Evolutionary conservation across 1,140 invertebrate genomes (phyloP), one percentile per base, ranked within the genome.

Genomic region (Drosophila orosa): DNA sequence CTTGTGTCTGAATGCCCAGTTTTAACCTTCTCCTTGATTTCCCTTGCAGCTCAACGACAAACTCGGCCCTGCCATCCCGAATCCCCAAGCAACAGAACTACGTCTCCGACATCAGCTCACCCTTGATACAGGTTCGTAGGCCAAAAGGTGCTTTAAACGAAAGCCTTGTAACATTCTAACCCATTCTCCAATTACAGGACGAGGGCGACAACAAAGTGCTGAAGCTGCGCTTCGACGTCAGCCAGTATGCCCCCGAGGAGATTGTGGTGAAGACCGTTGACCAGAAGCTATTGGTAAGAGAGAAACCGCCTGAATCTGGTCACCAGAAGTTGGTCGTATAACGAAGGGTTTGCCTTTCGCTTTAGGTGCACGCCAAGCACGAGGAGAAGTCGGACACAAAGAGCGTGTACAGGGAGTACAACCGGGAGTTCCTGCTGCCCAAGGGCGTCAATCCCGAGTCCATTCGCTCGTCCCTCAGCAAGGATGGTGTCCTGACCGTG

Each of bases 231-330:
- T 99, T 98, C 92, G 98, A 99, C 90, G 97, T 98, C 48, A 98
- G 96, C 90, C 97, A 98, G 93, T 98, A 98, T 92, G 95, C 96
- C 48, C 97, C 97, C 12, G 97, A 98, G 91, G 97, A 99, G 94
- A 98, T 99, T 92, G 96, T 98, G 80, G 97, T 99, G 57, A 98
- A 98, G 93, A 98, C 97, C 74, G 97, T 98, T 55, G 97, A 98
- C 93, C 98, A 98, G 93, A 98, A 98, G 94, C 94, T 98, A 76
- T 94, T 98, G 95, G 97, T 98, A 93, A 95, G 95, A 10, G 24
- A 17, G 5, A 8, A 1, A 24, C n/a, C n/a, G 15, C 9, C 8
- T 4, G 24, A 5, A n/a, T 25, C 0, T 10, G 2, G 44, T 5
- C 5, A 0, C 17, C 4, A 13, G 9, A 5, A 27, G 3, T 13